Base-by-base conservation (phyloP, 2,888 invertebrate genomes). In the Loripinus fragilis region DNA sequence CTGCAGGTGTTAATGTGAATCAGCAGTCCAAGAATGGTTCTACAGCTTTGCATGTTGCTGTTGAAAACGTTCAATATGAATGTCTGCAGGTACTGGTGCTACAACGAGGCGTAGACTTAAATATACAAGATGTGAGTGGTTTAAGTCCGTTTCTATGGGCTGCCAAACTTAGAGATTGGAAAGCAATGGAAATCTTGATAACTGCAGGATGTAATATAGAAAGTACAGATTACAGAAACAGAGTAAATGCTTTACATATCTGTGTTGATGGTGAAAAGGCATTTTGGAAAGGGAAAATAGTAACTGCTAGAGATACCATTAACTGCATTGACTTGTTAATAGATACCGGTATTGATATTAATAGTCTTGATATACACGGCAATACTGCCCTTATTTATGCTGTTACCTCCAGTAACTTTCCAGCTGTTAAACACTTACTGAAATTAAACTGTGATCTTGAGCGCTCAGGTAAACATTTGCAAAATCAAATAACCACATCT, bases 21-120 rank as follows among this genome's bases (percentile, higher is more conserved):
- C 77, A 81, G 28, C 82, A 83, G 70, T 81, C 79, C 65, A 73
- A 71, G 42, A 83, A 78, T 64, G 85, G 85, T 17, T 73, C 79
- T 2, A 83, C 83, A n/a, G 83, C 83, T 15, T 33, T 85, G 23
- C 85, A 85, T 60, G 76, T 85, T 41, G 85, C 83, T 0, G 83
- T 83, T 10, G 80, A 81, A 42, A 80, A 81, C 50, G 64, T 67
- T n/a, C 73, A 83, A 66, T 72, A 71, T 45, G 69, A 81, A 0
- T 83, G 79, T 75, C 38, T 83, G 20, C 48, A 78, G 35, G 48
- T 78, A 10, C 75, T 85, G 10, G 83, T 80, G 12, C 60, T 64
- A n/a, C 78, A 76, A n/a, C 70, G 66, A 41, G 79, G 81, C 3
- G 66, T 85, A 10, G 79, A 79, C 50, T 71, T 83, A 41, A 80